A percentile compares a stretch with the other conserved stretches of the same genome.
These are phyloP conservation scores for Chloebia gouldiae DNA, from an alignment of 2,113 vertebrate species.

Conservation along the genomic window DNA sequence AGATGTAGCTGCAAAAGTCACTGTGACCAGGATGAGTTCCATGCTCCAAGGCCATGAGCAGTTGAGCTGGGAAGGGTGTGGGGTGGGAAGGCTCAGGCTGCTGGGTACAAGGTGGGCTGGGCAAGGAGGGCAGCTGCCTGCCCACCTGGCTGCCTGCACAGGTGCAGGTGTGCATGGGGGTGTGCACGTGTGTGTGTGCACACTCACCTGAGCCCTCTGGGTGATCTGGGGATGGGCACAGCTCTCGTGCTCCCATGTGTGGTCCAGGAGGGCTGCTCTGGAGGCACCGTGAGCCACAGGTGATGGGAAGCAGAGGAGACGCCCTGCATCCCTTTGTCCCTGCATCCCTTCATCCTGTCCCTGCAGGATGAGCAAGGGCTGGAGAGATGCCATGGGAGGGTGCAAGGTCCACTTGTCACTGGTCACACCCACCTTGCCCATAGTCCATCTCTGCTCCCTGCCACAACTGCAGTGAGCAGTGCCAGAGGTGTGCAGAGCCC, in stretches of 20 bases:
- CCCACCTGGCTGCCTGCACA: background rate
- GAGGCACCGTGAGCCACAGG: background rate
- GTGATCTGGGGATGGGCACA: background rate
- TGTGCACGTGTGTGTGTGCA: accelerated
- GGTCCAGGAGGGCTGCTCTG: background rate
- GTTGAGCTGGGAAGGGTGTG: background rate
- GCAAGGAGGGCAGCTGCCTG: background rate
- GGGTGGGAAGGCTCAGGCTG: background rate
- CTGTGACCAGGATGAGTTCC: background rate
- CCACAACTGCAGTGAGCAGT: accelerated
- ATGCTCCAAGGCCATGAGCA: accelerated
- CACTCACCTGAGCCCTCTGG: background rate
- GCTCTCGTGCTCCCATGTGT: accelerated
- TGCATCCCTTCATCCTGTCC: background rate
- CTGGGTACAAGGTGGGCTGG: background rate
- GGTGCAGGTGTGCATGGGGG: background rate
- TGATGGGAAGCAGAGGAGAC: background rate
- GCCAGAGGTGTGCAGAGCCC: background rate
- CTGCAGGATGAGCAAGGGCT: background rate
- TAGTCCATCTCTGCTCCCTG: accelerated
- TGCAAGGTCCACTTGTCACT: background rate
- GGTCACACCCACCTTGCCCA: background rate
- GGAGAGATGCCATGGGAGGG: background rate
- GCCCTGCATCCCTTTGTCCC: background rate
- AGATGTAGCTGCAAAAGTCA: background rate